These are phyloP conservation scores for Drosophila fuyamai DNA, from an alignment of 1,140 invertebrate genomes.

Conservation along the genomic window DNA sequence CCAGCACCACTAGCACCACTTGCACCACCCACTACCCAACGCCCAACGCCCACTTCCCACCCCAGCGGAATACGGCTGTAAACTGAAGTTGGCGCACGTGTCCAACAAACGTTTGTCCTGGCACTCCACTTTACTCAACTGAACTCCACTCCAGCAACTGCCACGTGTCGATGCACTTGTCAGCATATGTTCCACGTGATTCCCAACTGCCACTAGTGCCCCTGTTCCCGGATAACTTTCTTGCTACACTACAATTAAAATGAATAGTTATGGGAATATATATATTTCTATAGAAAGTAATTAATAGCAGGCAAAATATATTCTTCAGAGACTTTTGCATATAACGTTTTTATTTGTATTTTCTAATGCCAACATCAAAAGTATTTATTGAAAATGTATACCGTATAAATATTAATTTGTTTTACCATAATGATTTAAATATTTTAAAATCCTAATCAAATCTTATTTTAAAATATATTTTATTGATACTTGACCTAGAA, in stretches of 20 bases:
- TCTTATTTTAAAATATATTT: too few relatives aligned
- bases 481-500: too few relatives aligned
- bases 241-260: neutral
- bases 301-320: too few relatives aligned
- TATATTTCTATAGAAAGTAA: too few relatives aligned
- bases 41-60: conserved; percentile 9
- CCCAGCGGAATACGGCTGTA: conserved; percentile 40
- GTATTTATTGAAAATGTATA: too few relatives aligned
- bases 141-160: conserved; percentile 19
- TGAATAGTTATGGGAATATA: too few relatives aligned
- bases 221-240: conserved; percentile 16
- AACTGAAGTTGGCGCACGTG: conserved; percentile 77
- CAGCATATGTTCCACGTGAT: conserved; percentile 71
- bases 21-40: conserved; percentile 18
- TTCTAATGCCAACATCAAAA: too few relatives aligned
- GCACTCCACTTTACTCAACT: conserved; percentile 40
- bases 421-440: too few relatives aligned
- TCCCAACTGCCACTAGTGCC: conserved; percentile 60
- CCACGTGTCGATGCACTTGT: conserved; percentile 65
- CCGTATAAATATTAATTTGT: too few relatives aligned
- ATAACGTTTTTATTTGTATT: too few relatives aligned
- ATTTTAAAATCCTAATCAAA: too few relatives aligned
- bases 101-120: conserved; percentile 70
- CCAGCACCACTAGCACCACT: conserved; percentile 51
- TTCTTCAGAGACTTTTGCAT: too few relatives aligned